Percentiles rank a stretch among this genome's conserved stretches.
phyloP scores from a whole-genome alignment of 2,113 vertebrate species.

The Notarius lentiginosus region DNA sequence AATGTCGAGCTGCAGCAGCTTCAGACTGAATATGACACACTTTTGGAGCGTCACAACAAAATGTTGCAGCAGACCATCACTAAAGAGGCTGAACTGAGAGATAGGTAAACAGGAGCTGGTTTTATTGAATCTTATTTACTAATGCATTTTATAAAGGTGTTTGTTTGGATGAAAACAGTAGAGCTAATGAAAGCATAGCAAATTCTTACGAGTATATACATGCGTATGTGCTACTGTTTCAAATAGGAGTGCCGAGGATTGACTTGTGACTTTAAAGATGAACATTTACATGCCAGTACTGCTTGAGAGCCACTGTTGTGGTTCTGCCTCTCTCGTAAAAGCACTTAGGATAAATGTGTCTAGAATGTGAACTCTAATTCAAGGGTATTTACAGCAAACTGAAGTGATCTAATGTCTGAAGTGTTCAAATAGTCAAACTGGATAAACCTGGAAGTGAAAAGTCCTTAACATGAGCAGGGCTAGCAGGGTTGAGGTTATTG shows the following conservation, averaged over 20 bases:
- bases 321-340: not conserved
- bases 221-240: not conserved
- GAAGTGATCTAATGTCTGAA: not conserved
- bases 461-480: too few relatives aligned
- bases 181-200: not conserved
- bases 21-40: constrained; percentile 86
- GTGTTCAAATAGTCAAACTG: not conserved
- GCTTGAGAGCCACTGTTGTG: not conserved
- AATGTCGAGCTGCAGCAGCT: constrained; percentile 81
- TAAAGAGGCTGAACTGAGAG: constrained; percentile 92
- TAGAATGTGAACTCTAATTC: not conserved
- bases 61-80: constrained; percentile 90
- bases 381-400: not conserved
- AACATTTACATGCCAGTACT: not conserved
- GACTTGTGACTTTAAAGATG: not conserved
- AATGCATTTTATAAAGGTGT: not conserved
- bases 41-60: constrained; percentile 93
- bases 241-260: not conserved
- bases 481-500: too few relatives aligned
- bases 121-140: not conserved
- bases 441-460: too few relatives aligned
- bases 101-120: constrained; percentile 77
- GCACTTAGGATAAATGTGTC: not conserved
- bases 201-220: too few relatives aligned
- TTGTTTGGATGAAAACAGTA: not conserved